Evolutionary conservation across 2,797 vertebrate species (phyloP).

Genomic region (Tinamus major): DNA sequence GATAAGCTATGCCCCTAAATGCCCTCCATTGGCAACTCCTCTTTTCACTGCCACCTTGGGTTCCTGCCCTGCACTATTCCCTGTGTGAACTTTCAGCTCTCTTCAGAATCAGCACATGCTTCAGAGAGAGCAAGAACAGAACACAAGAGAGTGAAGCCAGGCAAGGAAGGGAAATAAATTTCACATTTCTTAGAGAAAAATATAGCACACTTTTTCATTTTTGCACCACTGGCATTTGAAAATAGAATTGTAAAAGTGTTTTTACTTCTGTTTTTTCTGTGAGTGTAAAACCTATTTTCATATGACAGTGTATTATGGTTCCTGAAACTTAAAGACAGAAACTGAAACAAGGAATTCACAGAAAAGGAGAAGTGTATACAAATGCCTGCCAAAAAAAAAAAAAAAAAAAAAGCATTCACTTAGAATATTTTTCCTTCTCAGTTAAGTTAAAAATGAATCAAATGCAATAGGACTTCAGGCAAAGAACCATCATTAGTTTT

Average conservation of each 20-base stretch:
- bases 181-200: neutral
- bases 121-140: neutral
- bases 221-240: neutral
- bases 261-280: neutral
- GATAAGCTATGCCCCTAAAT: rapidly evolving
- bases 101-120: neutral
- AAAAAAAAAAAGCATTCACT: neutral
- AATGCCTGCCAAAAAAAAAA: neutral
- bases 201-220: neutral
- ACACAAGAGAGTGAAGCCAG: neutral
- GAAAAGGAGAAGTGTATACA: neutral
- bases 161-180: neutral
- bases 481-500: neutral
- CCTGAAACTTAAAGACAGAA: neutral
- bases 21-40: neutral
- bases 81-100: neutral
- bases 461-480: neutral
- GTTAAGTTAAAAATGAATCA: neutral
- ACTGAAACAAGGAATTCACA: neutral
- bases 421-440: neutral
- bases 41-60: neutral
- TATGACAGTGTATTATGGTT: neutral
- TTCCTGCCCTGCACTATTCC: neutral
- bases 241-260: neutral
- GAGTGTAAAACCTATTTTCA: neutral